Conservation (phyloP, 2,113 vertebrate species). For the Scopus umbretta region DNA sequence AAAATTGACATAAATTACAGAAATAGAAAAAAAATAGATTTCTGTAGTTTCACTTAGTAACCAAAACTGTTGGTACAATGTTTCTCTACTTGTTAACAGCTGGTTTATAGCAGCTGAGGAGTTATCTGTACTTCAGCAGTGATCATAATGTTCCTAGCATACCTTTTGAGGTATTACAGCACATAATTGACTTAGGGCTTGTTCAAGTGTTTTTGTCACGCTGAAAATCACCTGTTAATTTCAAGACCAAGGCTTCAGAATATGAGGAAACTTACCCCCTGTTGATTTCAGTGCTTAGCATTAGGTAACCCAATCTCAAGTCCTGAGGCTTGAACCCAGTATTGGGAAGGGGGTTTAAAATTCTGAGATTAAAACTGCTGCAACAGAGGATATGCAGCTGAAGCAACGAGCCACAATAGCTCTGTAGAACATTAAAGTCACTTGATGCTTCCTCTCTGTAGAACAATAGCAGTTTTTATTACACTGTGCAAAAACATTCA, state of each 20-base stretch:
- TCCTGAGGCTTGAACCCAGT: background rate
- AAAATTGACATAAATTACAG: conserved; percentile 14
- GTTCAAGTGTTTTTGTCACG: too few relatives aligned
- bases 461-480: background rate
- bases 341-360: background rate
- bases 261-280: background rate
- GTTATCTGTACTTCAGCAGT: too few relatives aligned
- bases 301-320: background rate
- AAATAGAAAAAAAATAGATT: background rate
- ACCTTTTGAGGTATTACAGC: too few relatives aligned
- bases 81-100: background rate
- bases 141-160: too few relatives aligned
- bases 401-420: background rate
- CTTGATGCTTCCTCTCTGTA: background rate
- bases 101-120: too few relatives aligned
- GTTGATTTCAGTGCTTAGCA: background rate
- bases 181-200: too few relatives aligned
- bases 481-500: background rate
- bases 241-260: too few relatives aligned
- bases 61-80: background rate
- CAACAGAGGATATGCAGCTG: background rate
- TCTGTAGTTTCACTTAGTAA: background rate
- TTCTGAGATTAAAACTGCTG: background rate
- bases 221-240: too few relatives aligned
- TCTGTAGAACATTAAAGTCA: background rate